phyloP scores from a whole-genome alignment of 2,797 vertebrate genomes.

The Myotis vivesi region DNA sequence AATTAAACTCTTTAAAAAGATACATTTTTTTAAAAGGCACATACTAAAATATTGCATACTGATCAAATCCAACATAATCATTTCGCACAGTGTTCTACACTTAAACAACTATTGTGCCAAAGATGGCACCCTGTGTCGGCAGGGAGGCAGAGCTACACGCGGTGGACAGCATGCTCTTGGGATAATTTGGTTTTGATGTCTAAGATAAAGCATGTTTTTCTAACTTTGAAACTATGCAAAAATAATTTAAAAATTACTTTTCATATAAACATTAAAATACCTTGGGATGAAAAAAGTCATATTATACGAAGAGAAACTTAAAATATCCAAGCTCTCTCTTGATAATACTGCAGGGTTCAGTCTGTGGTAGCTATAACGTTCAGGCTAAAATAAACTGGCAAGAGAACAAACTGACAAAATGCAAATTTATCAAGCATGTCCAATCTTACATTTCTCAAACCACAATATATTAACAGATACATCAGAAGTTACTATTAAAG shows the following conservation, averaged over 20 bases:
- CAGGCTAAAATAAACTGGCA: background rate
- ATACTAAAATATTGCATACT: slow-evolving; percentile 22
- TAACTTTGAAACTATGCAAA: slow-evolving; percentile 39
- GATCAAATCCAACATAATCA: slow-evolving; percentile 38
- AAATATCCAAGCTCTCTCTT: background rate
- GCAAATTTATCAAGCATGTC: background rate
- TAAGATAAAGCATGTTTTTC: background rate
- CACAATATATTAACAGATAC: background rate
- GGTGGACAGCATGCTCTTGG: background rate
- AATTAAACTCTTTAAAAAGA: slow-evolving; percentile 60
- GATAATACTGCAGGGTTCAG: slow-evolving; percentile 22
- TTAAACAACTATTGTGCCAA: background rate
- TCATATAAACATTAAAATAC: slow-evolving; percentile 52
- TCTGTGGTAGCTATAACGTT: background rate
- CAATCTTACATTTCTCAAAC: background rate
- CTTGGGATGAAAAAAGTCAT: background rate
- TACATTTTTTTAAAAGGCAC: slow-evolving; percentile 25
- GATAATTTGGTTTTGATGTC: background rate
- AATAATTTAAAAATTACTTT: slow-evolving; percentile 48
- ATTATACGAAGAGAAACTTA: slow-evolving; percentile 43
- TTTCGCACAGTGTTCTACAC: background rate
- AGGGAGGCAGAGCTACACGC: fast-evolving
- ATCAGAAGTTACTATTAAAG: background rate
- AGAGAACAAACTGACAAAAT: slow-evolving; percentile 1
- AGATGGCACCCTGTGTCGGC: background rate